Conservation (phyloP, 2,888 invertebrate species). For the Ceratothoa steindachneri region DNA sequence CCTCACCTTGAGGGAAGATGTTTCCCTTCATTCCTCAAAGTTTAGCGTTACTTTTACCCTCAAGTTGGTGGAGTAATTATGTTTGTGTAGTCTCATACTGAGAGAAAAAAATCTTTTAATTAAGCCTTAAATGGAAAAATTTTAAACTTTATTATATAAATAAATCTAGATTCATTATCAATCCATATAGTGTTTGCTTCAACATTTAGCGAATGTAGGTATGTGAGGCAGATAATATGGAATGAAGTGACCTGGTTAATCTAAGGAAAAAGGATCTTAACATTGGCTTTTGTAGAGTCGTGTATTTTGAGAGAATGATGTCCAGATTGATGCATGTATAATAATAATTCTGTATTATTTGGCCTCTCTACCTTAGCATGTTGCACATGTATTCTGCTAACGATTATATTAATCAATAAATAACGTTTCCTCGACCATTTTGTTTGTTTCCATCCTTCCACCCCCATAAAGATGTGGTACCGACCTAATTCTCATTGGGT, state of each 20-base stretch:
- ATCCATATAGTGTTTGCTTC: not conserved
- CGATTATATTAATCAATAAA: conserved; percentile 11
- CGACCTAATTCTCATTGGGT: no score
- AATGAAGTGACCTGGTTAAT: no score
- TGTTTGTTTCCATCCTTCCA: not conserved
- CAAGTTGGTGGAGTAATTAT: not conserved
- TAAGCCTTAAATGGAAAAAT: not conserved
- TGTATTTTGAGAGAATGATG: no score
- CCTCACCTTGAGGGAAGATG: no score
- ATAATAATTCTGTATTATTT: not conserved
- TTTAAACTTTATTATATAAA: not conserved
- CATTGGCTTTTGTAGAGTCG: no score
- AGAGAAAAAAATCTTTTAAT: not conserved
- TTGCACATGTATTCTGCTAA: conserved; percentile 15
- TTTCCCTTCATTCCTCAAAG: no score
- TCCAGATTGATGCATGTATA: no score
- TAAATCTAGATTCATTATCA: not conserved
- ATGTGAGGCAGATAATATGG: not conserved
- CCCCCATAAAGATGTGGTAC: no score
- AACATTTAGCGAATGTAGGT: not conserved
- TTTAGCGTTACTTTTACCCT: no score
- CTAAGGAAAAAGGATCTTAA: no score
- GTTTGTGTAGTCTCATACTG: not conserved
- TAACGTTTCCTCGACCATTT: not conserved
- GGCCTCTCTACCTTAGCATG: not conserved